Evolutionary conservation across 2,888 invertebrate species (phyloP).

Genomic region (Coleophora flavipennella): DNA sequence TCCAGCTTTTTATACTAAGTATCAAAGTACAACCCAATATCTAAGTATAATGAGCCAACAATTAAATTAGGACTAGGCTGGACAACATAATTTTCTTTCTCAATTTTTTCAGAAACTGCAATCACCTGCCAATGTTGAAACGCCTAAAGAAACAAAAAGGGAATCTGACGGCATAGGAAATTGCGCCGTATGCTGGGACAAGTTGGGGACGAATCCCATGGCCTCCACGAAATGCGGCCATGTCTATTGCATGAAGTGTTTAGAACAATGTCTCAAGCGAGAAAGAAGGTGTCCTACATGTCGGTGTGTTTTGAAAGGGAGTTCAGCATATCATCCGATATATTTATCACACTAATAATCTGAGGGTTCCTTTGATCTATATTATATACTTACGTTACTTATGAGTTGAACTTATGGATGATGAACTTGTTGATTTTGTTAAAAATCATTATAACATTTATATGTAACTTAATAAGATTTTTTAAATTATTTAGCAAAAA

Average conservation of each 20-base stretch:
- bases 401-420: no score
- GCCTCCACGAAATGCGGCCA: constrained; percentile 54
- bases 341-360: constrained; percentile 15
- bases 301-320: constrained; percentile 28
- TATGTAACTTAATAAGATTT: no score
- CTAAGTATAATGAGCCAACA: no score
- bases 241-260: constrained; percentile 40
- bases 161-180: constrained; percentile 21
- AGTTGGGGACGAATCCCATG: constrained; percentile 34
- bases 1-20: no score
- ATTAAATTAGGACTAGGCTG: no score
- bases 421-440: no score
- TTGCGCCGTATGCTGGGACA: constrained; percentile 49
- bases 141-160: constrained; percentile 1
- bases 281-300: constrained; percentile 45
- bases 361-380: no score
- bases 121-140: constrained; percentile 1
- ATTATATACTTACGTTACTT: no score
- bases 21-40: no score
- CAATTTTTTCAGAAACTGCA: constrained; percentile 5
- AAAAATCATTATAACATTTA: no score
- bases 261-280: constrained; percentile 25
- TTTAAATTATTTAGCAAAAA: no score
- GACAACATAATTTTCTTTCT: no score
- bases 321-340: constrained; percentile 34